Evolutionary conservation across 2,888 invertebrate genomes (phyloP).

Genomic region (Agrotis puta): DNA sequence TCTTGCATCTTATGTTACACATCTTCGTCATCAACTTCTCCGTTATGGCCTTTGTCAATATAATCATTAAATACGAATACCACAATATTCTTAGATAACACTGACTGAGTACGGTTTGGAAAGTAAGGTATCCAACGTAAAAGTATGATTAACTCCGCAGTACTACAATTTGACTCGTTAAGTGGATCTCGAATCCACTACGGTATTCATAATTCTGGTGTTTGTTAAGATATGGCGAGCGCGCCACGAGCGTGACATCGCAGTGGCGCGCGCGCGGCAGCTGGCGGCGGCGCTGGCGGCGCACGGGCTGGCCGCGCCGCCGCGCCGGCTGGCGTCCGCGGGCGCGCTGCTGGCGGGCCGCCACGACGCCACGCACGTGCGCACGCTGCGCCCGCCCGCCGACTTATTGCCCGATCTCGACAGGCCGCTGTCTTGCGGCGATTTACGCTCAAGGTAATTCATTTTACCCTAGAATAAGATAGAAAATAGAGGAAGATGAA

Average conservation of each 20-base stretch:
- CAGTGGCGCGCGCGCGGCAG: conserved; percentile 95
- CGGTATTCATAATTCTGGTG: background rate
- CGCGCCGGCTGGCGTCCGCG: conserved; percentile 92
- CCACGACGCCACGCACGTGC: conserved; percentile 90
- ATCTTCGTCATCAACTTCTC: no score
- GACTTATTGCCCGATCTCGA: conserved; percentile 88
- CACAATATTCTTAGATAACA: no score
- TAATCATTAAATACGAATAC: no score
- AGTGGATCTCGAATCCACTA: no score
- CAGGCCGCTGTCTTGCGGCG: conserved; percentile 88
- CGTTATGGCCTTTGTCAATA: no score
- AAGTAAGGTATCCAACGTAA: no score
- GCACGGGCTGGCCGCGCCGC: conserved; percentile 95
- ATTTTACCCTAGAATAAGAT: background rate
- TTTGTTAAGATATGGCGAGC: conserved; percentile 96
- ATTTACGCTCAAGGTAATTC: conserved; percentile 83
- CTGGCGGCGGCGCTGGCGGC: conserved; percentile 96
- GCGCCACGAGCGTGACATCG: conserved; percentile 97
- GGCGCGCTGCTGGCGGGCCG: conserved; percentile 90
- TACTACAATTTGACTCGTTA: no score
- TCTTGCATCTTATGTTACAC: no score
- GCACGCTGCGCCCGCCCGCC: conserved; percentile 83
- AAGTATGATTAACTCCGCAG: no score
- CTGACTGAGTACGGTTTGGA: no score
- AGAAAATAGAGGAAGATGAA: no score